Evolutionary conservation across 1,140 invertebrate species (phyloP), one percentile per base, ranked within the genome.

Genomic region (Pseudomyrmex concolor): DNA sequence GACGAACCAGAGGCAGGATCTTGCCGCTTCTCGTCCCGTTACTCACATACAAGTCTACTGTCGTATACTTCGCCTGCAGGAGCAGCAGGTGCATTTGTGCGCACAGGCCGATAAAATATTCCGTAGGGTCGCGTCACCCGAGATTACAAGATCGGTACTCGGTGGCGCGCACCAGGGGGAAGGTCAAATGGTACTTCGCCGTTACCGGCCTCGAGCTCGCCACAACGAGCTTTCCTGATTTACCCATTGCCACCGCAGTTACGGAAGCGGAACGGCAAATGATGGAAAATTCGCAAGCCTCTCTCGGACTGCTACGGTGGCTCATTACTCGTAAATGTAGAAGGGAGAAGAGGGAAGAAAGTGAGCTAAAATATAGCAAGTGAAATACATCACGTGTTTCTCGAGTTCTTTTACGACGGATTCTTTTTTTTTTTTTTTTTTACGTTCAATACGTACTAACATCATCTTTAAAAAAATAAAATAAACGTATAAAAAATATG

Each of bases 61-160:
- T 13, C 48, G 8, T 19, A 17, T 34, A 34, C 34, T 7, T 34
- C 5, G 7, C 43, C 13, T 15, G 22, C 22, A 59, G n/a, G 19
- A 19, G 15, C 22, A 12, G 34, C 70, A 51, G 57, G 45, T 66
- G 55, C 72, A 63, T 50, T 51, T 59, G 84, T 12, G n/a, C 34
- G 34, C 34, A 34, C 43, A 17, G 9, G 1, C 15, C 60, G 81
- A 77, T 87, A 71, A 87, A 87, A 87, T 87, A 87, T 87, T 87
- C 85, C 85, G 54, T 15, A 84, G 85, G 86, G 70, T 84, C 73
- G 50, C 17, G 80, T 86, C 66, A 67, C 68, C 73, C 67, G 66
- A 68, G 60, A 48, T 74, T 34, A 85, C 80, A 86, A 87, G 86
- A 76, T 86, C 84, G 84, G 63, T 55, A 25, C 50, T 54, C 60